These are phyloP conservation scores for Eristalis arbustorum DNA, from an alignment of 2,888 invertebrate species.

Conservation along the genomic window DNA sequence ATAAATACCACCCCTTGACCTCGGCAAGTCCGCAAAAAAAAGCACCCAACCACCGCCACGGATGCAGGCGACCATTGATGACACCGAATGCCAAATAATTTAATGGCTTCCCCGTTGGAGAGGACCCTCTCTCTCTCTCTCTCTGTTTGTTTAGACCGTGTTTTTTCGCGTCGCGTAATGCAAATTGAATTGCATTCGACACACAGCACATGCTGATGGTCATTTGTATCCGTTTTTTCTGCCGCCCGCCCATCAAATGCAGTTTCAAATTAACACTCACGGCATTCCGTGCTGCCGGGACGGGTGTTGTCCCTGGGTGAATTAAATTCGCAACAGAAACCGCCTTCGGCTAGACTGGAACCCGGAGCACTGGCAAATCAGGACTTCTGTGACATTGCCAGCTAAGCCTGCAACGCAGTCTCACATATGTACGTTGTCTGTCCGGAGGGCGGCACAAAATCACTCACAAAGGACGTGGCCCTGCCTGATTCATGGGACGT, in stretches of 20 bases:
- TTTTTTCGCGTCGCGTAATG: constrained; percentile 22
- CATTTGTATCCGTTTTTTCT: constrained; percentile 23
- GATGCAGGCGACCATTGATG: constrained; percentile 38
- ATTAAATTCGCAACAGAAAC: background rate
- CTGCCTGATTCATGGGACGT: constrained; percentile 17
- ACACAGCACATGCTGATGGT: constrained; percentile 36
- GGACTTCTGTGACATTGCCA: background rate
- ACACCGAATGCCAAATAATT: constrained; percentile 55
- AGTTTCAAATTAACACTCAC: constrained; percentile 39
- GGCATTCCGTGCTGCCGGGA: constrained; percentile 23
- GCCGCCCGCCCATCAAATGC: background rate
- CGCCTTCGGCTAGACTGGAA: constrained; percentile 30
- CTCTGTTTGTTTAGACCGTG: constrained; percentile 20
- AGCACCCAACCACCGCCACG: background rate
- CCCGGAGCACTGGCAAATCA: background rate
- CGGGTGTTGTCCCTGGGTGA: background rate
- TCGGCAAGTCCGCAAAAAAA: background rate
- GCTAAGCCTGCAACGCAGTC: background rate
- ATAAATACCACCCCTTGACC: constrained; percentile 23
- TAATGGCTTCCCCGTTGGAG: constrained; percentile 40
- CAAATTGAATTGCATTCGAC: constrained; percentile 58
- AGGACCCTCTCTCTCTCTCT: background rate
- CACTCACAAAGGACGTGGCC: constrained; percentile 25
- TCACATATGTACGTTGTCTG: constrained; percentile 1
- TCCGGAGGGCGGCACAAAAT: constrained; percentile 33